phyloP scores from a whole-genome alignment of 1,140 invertebrate genomes.

The Nasonia giraulti region DNA sequence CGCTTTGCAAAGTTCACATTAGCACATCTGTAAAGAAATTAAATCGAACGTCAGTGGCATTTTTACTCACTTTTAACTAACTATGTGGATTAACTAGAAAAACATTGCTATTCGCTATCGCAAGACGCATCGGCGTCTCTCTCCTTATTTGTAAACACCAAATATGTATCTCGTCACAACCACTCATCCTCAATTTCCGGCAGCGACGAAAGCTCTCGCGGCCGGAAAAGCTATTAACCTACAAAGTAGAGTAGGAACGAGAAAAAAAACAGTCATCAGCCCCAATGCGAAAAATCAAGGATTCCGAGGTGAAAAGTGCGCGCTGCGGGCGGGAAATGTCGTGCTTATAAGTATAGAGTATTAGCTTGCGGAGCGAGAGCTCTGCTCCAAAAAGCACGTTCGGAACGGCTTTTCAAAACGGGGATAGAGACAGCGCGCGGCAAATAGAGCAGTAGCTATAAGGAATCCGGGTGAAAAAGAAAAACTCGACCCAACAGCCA shows the following conservation, averaged over 20 bases:
- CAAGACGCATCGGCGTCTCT: not conserved
- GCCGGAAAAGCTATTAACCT: slow-evolving; percentile 11
- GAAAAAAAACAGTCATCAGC: not conserved
- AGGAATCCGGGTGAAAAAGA: not conserved
- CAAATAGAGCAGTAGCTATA: not conserved
- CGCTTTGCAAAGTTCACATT: slow-evolving; percentile 97
- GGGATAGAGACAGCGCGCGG: not conserved
- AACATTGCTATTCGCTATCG: not conserved
- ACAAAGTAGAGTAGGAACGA: not conserved
- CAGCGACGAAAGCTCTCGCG: not conserved
- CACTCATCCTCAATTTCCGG: not conserved
- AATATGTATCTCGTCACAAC: not conserved
- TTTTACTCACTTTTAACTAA: not conserved
- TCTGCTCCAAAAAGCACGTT: not conserved
- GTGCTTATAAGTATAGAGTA: not conserved
- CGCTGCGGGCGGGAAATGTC: not conserved
- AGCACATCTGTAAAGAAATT: slow-evolving; percentile 81
- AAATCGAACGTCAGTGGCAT: not conserved
- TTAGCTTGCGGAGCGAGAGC: not conserved
- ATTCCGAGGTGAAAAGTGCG: not conserved
- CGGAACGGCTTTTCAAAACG: not conserved
- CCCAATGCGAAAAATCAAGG: slow-evolving; percentile 6
- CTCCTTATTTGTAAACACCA: slow-evolving; percentile 1
- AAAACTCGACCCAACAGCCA: not conserved
- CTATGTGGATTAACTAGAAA: not conserved